Conservation (phyloP, 2,888 invertebrate genomes). For the Hecatera dysodea region DNA sequence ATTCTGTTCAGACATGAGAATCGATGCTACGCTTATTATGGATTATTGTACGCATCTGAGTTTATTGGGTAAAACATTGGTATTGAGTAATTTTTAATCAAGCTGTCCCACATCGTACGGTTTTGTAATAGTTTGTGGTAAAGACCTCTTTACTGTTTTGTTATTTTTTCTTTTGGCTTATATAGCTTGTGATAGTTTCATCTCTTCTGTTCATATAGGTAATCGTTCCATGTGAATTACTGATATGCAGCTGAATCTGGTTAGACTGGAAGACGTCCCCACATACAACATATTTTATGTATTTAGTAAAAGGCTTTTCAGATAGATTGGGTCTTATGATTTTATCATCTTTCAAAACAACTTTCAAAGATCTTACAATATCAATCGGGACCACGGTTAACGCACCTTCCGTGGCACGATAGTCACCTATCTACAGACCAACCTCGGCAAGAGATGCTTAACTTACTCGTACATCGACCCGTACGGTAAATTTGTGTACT, state of each 20-base stretch:
- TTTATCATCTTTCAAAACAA: not conserved
- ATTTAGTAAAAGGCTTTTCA: too few species aligned
- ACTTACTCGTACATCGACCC: not conserved
- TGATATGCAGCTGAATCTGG: too few species aligned
- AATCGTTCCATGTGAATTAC: too few species aligned
- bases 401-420: too few species aligned
- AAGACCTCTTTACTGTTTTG: not conserved
- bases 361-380: not conserved
- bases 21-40: slow-evolving; percentile 73
- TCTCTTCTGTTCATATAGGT: too few species aligned
- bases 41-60: slow-evolving; percentile 62
- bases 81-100: slow-evolving; percentile 63
- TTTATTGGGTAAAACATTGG: slow-evolving; percentile 63
- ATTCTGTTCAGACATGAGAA: slow-evolving; percentile 73
- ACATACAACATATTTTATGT: too few species aligned
- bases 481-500: too few species aligned
- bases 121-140: slow-evolving; percentile 53
- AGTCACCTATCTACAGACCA: not conserved
- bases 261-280: too few species aligned
- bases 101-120: slow-evolving; percentile 61
- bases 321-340: too few species aligned
- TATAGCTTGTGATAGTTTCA: not conserved
- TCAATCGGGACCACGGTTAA: not conserved
- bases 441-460: not conserved
- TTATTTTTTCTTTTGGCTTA: not conserved